Evolutionary conservation across 2,888 invertebrate species (phyloP).

Genomic region (Mystacides longicornis): DNA sequence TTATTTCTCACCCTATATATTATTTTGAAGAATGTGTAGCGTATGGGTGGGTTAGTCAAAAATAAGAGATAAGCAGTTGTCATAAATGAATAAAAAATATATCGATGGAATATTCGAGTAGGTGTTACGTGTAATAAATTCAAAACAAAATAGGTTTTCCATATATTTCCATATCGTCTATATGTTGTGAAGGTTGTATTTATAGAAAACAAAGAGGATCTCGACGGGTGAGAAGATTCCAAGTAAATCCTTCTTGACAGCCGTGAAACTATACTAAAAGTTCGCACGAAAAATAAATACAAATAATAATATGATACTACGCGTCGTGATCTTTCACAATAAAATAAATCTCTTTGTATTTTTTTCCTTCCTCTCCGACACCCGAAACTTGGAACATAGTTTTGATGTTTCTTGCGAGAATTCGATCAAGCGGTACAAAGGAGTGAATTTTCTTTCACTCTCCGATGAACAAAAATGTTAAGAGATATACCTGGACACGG

Average conservation of each 20-base stretch:
- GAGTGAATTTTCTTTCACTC: conserved; percentile 6
- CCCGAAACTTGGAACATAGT: conserved; percentile 1
- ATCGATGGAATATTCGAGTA: background rate
- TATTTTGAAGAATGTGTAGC: too few relatives aligned
- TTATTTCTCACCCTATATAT: too few relatives aligned
- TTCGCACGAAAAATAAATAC: too few relatives aligned
- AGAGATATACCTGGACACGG: background rate
- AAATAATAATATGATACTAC: background rate
- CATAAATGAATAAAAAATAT: background rate
- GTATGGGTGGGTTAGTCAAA: too few relatives aligned
- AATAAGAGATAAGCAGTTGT: too few relatives aligned
- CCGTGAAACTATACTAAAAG: background rate
- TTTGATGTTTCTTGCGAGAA: conserved; percentile 12
- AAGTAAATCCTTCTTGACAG: background rate
- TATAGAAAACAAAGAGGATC: background rate
- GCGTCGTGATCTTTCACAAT: background rate
- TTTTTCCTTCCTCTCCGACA: conserved; percentile 1
- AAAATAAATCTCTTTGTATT: conserved; percentile 2
- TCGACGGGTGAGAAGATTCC: background rate
- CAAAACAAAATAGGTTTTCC: background rate
- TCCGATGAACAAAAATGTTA: background rate
- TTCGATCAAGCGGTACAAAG: conserved; percentile 18
- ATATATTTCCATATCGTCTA: background rate
- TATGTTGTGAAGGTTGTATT: background rate
- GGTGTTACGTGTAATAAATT: background rate